phyloP scores from a whole-genome alignment of 2,797 vertebrate species.

The Helostoma temminkii region DNA sequence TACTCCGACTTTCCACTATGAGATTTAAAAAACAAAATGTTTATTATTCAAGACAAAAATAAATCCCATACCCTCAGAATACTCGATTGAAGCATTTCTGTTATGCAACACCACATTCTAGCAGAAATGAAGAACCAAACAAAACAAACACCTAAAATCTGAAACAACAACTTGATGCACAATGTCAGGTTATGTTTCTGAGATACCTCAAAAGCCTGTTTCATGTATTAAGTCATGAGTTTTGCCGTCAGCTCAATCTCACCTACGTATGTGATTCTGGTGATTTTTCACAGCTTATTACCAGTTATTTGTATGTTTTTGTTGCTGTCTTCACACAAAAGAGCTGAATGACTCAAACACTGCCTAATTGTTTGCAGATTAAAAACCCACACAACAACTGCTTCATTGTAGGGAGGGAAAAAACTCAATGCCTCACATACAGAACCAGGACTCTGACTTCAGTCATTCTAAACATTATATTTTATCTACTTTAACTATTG shows the following conservation, averaged over 20 bases:
- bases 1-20: too few species aligned
- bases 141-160: not conserved
- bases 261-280: slow-evolving; percentile 2
- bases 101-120: not conserved
- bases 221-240: slow-evolving; percentile 39
- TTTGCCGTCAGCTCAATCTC: slow-evolving; percentile 16
- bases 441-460: too few species aligned
- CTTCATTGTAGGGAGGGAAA: not conserved
- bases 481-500: too few species aligned
- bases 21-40: too few species aligned
- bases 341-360: slow-evolving; percentile 43
- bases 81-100: not conserved
- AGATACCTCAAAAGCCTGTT: slow-evolving; percentile 3
- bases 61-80: too few species aligned
- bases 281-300: slow-evolving; percentile 7
- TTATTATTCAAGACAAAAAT: too few species aligned
- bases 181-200: slow-evolving; percentile 7
- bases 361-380: slow-evolving; percentile 16
- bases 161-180: not conserved
- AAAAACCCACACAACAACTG: slow-evolving; percentile 13
- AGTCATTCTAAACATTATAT: too few species aligned
- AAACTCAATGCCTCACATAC: not conserved
- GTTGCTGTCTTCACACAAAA: slow-evolving; percentile 18
- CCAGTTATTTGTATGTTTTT: slow-evolving; percentile 48
- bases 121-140: not conserved